Percentiles rank a stretch among this genome's conserved stretches.
phyloP scores from a whole-genome alignment of 2,113 vertebrate genomes.

The Ageneiosus marmoratus region DNA sequence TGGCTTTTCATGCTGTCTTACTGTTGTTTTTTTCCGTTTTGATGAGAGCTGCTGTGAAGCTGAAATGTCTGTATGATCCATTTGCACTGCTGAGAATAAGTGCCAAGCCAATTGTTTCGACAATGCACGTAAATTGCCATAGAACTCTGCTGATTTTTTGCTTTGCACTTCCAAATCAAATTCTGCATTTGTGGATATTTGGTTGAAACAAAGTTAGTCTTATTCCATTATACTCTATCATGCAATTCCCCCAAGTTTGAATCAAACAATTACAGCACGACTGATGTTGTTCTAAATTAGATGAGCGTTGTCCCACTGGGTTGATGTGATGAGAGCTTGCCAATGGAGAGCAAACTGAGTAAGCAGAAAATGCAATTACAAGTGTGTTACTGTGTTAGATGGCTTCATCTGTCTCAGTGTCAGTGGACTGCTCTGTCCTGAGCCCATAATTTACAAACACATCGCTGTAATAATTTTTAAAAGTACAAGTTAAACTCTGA shows the following conservation, averaged over 20 bases:
- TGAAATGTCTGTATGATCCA: neutral
- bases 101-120: constrained; percentile 2
- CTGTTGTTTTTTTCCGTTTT: neutral
- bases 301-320: constrained; percentile 41
- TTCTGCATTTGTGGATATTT: constrained; percentile 38
- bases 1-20: neutral
- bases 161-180: constrained; percentile 24
- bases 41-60: neutral
- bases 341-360: constrained; percentile 42
- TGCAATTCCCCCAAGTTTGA: constrained; percentile 18
- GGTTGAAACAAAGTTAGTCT: constrained; percentile 40
- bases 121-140: neutral
- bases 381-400: constrained; percentile 36
- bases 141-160: neutral
- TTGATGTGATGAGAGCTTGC: constrained; percentile 44
- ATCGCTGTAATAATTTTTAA: neutral
- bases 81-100: constrained; percentile 13
- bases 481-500: constrained; percentile 12
- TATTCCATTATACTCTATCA: constrained; percentile 33
- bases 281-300: constrained; percentile 31
- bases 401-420: constrained; percentile 35
- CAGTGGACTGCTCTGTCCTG: constrained; percentile 1
- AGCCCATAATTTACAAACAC: constrained; percentile 6
- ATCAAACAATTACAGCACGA: constrained; percentile 33
- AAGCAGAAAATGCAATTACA: constrained; percentile 44